These are phyloP conservation scores for Danaus melanippus DNA, from an alignment of 1,140 invertebrate genomes.

Conservation along the genomic window DNA sequence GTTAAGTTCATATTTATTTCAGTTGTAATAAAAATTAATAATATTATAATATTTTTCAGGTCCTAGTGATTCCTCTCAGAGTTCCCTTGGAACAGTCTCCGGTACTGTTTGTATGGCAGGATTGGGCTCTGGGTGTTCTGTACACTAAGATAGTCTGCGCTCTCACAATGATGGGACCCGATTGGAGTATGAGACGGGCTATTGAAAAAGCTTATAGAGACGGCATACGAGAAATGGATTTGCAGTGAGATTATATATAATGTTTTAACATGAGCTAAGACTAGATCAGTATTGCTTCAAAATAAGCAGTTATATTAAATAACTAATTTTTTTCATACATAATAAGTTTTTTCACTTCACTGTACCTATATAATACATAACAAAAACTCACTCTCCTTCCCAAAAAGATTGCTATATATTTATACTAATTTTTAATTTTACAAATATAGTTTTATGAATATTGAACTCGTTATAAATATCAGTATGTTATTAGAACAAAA, in stretches of 20 bases:
- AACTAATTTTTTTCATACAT: too few species aligned
- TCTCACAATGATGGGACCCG: conserved; percentile 97
- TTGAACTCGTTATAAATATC: too few species aligned
- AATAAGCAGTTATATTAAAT: too few species aligned
- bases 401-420: too few species aligned
- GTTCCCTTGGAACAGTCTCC: conserved; percentile 95
- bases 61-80: conserved; percentile 90
- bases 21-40: neutral
- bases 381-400: too few species aligned
- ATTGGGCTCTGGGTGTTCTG: conserved; percentile 96
- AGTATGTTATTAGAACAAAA: too few species aligned
- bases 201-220: conserved; percentile 93
- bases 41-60: conserved; percentile 26
- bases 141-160: conserved; percentile 99
- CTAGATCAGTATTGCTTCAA: too few species aligned
- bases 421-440: too few species aligned
- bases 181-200: conserved; percentile 92
- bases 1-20: neutral
- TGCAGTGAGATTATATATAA: conserved; percentile 70
- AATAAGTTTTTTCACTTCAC: too few species aligned
- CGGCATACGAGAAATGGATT: conserved; percentile 93
- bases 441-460: too few species aligned
- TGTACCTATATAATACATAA: too few species aligned
- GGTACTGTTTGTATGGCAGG: conserved; percentile 95
- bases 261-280: conserved; percentile 10